These are phyloP conservation scores for Melanotaenia parkinsoni DNA, from an alignment of 2,797 vertebrate species.

Conservation along the genomic window DNA sequence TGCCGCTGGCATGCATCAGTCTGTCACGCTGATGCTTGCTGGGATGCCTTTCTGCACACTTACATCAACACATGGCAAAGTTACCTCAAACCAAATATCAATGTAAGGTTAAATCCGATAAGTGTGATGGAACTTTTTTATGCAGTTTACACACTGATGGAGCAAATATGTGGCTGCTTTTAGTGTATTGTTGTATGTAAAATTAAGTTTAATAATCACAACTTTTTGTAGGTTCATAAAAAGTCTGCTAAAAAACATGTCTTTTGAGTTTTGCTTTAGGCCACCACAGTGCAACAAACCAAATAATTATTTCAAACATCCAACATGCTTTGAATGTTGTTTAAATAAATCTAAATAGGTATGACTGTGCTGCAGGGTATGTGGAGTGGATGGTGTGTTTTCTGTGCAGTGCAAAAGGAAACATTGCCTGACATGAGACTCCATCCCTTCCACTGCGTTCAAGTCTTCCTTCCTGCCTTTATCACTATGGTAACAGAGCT, in stretches of 20 bases:
- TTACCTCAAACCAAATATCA: not conserved
- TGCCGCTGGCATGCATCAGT: not conserved
- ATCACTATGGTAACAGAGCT: constrained; percentile 80
- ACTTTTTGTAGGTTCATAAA: not conserved
- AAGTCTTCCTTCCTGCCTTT: constrained; percentile 70
- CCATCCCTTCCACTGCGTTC: constrained; percentile 68
- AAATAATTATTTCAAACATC: constrained; percentile 3
- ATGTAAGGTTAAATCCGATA: not conserved
- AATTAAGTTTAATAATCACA: not conserved
- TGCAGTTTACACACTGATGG: not conserved
- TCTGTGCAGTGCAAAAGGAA: constrained; percentile 31
- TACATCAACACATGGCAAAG: not conserved
- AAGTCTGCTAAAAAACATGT: not conserved
- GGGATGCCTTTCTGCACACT: not conserved
- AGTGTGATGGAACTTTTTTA: not conserved
- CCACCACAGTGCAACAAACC: not conserved
- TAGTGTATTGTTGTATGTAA: not conserved
- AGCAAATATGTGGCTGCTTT: not conserved
- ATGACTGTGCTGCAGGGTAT: constrained; percentile 19
- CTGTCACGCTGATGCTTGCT: not conserved
- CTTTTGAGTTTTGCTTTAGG: not conserved
- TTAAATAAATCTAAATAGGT: constrained; percentile 13
- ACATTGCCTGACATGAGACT: constrained; percentile 56
- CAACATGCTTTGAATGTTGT: not conserved
- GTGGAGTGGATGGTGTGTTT: constrained; percentile 15